Conservation (phyloP, 1,140 invertebrate genomes). For the Samia ricini region DNA sequence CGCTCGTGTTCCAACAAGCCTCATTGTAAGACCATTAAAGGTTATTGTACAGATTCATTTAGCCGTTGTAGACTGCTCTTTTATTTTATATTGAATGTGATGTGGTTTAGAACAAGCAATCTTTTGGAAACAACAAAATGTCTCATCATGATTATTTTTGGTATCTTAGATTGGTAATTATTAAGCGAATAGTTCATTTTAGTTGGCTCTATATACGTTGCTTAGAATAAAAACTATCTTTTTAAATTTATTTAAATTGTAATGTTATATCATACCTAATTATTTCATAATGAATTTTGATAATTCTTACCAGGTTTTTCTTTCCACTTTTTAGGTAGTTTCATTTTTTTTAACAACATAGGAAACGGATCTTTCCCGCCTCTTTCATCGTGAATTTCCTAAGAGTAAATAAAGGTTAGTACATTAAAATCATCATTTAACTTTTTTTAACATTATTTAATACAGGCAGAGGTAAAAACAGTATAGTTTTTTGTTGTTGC, state of each 20-base stretch:
- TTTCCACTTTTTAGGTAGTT: slow-evolving; percentile 88
- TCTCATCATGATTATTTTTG: no score
- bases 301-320: slow-evolving; percentile 78
- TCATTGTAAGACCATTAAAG: slow-evolving; percentile 33
- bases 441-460: no score
- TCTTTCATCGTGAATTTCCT: slow-evolving; percentile 83
- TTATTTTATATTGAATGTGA: not conserved
- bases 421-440: no score
- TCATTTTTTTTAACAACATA: slow-evolving; percentile 85
- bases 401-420: slow-evolving; percentile 15
- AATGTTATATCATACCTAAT: no score
- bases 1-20: slow-evolving; percentile 19
- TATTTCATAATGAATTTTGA: not conserved
- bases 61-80: not conserved
- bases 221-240: no score
- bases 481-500: no score
- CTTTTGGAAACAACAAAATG: not conserved
- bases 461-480: no score
- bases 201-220: no score
- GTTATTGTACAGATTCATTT: slow-evolving; percentile 22
- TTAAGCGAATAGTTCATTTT: no score
- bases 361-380: slow-evolving; percentile 86
- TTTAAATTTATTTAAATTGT: no score
- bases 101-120: slow-evolving; percentile 1
- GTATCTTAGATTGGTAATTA: no score